Conservation (phyloP, 2,113 vertebrate genomes). For the Rhinoptilus africanus region DNA sequence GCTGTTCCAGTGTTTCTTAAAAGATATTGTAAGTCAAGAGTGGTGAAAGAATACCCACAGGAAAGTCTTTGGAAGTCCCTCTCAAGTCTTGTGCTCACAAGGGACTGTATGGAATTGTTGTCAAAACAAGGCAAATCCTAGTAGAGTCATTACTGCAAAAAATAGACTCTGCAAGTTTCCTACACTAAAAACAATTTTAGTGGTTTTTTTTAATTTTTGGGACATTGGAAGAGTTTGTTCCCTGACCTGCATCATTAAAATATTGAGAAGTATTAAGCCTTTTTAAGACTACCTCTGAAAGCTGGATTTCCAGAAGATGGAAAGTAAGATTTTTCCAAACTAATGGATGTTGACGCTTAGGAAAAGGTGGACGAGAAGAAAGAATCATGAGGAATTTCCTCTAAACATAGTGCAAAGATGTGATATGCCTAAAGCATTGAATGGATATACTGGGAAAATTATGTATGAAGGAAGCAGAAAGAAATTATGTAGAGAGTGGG, state of each 20-base stretch:
- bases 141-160: neutral
- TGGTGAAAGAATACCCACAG: neutral
- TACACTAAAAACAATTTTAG: neutral
- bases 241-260: neutral
- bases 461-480: neutral
- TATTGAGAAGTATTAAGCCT: neutral
- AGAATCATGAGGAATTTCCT: neutral
- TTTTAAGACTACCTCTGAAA: neutral
- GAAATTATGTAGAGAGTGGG: neutral
- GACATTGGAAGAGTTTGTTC: neutral
- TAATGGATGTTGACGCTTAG: neutral
- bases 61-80: neutral
- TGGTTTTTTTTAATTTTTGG: neutral
- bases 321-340: neutral
- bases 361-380: neutral
- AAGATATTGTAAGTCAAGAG: neutral
- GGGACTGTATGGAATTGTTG: neutral
- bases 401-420: neutral
- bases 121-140: conserved; percentile 1
- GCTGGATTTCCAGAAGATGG: neutral
- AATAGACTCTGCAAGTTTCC: neutral
- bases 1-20: neutral
- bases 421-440: neutral
- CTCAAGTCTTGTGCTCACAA: fast-evolving
- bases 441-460: neutral